Evolutionary conservation across 2,797 vertebrate genomes (phyloP).

Genomic region (Anabas testudineus): DNA sequence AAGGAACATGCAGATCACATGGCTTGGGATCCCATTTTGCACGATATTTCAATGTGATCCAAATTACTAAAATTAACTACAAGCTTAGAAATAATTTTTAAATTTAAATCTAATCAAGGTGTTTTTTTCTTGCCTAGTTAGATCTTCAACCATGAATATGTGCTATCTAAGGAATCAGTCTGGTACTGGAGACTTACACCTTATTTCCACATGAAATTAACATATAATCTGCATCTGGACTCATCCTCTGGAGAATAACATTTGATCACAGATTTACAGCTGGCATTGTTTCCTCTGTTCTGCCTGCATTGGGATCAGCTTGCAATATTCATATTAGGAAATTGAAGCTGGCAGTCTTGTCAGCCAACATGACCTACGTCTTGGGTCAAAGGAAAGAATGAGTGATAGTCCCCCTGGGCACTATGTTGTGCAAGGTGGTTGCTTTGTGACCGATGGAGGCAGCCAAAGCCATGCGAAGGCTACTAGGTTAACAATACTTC

Average conservation of each 20-base stretch:
- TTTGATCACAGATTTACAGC: slow-evolving; percentile 9
- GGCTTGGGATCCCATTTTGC: slow-evolving; percentile 21
- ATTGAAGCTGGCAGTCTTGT: slow-evolving; percentile 8
- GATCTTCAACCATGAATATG: neutral
- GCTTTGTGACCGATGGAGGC: no score
- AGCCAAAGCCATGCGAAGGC: no score
- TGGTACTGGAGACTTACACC: no score
- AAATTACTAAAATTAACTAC: slow-evolving; percentile 11
- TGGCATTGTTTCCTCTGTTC: neutral
- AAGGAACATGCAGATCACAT: slow-evolving; percentile 25
- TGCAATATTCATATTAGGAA: neutral
- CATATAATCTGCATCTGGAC: slow-evolving; percentile 9
- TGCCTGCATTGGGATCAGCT: neutral
- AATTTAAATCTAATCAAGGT: neutral
- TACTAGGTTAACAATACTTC: no score
- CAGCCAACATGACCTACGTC: neutral
- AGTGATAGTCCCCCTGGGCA: neutral
- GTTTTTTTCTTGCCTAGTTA: neutral
- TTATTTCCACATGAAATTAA: neutral
- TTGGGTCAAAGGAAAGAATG: neutral
- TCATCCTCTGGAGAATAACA: slow-evolving; percentile 12
- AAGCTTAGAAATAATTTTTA: slow-evolving; percentile 15
- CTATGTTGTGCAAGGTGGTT: no score
- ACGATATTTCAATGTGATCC: slow-evolving; percentile 3
- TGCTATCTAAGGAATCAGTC: neutral